phyloP scores from a whole-genome alignment of 2,113 vertebrate genomes.

The Halichoerus grypus region DNA sequence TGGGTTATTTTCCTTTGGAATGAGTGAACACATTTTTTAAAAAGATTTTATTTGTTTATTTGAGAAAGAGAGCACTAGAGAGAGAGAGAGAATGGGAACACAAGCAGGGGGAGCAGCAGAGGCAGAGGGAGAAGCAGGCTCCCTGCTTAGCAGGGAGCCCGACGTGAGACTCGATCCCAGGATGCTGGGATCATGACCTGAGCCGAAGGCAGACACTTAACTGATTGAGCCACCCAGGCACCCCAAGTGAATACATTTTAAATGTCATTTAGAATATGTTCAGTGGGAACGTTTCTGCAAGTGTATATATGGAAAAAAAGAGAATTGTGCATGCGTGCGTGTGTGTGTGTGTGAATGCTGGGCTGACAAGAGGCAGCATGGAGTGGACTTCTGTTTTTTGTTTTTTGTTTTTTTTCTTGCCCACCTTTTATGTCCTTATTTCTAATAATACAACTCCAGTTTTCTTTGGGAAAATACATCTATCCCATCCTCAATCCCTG shows the following conservation, averaged over 20 bases:
- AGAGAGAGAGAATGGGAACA: too few species aligned
- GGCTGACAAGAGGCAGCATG: neutral
- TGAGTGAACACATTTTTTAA: neutral
- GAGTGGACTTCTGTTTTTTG: neutral
- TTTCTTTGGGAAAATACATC: neutral
- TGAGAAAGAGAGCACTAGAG: too few species aligned
- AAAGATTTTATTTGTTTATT: too few species aligned
- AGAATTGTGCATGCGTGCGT: neutral
- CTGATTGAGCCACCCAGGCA: too few species aligned
- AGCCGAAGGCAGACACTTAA: too few species aligned
- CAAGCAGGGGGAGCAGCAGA: too few species aligned
- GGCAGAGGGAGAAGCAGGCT: too few species aligned
- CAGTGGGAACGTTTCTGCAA: neutral
- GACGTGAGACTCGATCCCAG: too few species aligned
- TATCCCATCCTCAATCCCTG: neutral
- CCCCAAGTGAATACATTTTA: neutral
- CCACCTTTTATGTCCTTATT: neutral
- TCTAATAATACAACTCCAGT: neutral
- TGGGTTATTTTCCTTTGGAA: neutral
- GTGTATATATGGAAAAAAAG: neutral
- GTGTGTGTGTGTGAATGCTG: neutral
- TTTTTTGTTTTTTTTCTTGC: neutral
- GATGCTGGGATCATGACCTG: too few species aligned
- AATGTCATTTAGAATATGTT: neutral
- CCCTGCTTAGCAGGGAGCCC: too few species aligned